Percentiles rank a stretch among this genome's conserved stretches.
Conservation (phyloP, 2,888 invertebrate genomes). For the Platerodrilus igneus region DNA sequence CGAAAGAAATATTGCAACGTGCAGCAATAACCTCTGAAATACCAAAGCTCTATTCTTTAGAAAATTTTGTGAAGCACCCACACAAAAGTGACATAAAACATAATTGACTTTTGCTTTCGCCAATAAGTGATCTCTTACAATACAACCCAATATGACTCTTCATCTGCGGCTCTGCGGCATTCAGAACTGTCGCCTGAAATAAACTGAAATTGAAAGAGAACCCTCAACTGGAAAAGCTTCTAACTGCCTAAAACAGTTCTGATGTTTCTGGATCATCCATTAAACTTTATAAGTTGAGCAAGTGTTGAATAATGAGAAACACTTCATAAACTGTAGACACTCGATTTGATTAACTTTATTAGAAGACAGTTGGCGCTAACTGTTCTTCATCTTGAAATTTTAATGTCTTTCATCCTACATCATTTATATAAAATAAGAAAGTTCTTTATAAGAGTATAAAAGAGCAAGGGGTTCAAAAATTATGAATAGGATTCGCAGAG, state of each 20-base stretch:
- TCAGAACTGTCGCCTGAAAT: slow-evolving; percentile 7
- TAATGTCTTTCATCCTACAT: slow-evolving; percentile 21
- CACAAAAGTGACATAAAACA: slow-evolving; percentile 10
- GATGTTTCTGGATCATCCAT: slow-evolving; percentile 9
- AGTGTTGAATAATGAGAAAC: slow-evolving; percentile 22
- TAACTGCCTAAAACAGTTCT: slow-evolving; percentile 11
- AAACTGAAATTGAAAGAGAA: slow-evolving; percentile 10
- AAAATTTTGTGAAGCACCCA: too few relatives aligned
- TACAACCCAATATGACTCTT: slow-evolving; percentile 6
- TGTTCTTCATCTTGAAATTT: slow-evolving; percentile 22
- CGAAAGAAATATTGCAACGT: slow-evolving; percentile 3
- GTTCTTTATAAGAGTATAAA: too few relatives aligned
- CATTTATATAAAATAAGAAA: too few relatives aligned
- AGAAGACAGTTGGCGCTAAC: slow-evolving; percentile 18
- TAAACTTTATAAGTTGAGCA: slow-evolving; percentile 16
- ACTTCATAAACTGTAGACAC: slow-evolving; percentile 24
- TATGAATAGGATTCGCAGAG: too few relatives aligned
- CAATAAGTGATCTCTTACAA: slow-evolving; percentile 9
- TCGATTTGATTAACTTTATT: slow-evolving; percentile 26
- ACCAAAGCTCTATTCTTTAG: too few relatives aligned
- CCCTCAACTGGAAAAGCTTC: slow-evolving; percentile 1
- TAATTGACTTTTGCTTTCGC: slow-evolving; percentile 12
- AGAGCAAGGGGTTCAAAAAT: too few relatives aligned
- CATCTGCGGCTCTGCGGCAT: slow-evolving; percentile 1
- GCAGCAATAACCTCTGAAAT: slow-evolving; percentile 3